A percentile compares a stretch with the other conserved stretches of the same genome.
phyloP scores from a whole-genome alignment of 2,797 vertebrate genomes.

The Falco cherrug region DNA sequence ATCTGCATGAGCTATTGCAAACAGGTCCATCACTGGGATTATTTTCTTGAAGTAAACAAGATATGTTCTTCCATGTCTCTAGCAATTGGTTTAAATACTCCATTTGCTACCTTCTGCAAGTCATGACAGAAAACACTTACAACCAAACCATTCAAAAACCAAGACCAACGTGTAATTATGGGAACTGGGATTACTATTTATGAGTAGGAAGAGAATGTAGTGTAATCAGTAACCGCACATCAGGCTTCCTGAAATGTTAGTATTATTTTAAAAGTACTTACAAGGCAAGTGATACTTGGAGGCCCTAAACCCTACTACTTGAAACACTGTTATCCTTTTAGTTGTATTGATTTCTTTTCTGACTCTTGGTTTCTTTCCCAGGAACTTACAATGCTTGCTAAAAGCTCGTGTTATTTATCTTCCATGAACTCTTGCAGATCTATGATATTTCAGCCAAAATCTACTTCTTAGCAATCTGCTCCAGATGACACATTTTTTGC shows the following conservation, averaged over 20 bases:
- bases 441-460: not conserved
- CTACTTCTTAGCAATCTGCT: not conserved
- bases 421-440: not conserved
- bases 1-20: not conserved
- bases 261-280: not conserved
- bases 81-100: not conserved
- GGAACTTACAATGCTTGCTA: constrained; percentile 8
- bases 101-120: not conserved
- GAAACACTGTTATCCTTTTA: constrained; percentile 7
- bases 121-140: not conserved
- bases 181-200: not conserved
- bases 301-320: not conserved
- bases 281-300: not conserved
- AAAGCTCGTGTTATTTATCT: constrained; percentile 26
- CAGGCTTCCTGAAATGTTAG: not conserved
- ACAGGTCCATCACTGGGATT: no score
- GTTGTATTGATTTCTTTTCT: constrained; percentile 50
- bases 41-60: not conserved
- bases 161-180: not conserved
- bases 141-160: not conserved
- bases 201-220: not conserved
- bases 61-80: not conserved
- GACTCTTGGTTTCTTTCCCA: constrained; percentile 5
- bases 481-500: not conserved
- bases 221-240: not conserved